Evolutionary conservation across 2,797 vertebrate genomes (phyloP), one percentile per base, ranked within the genome.

Genomic region (Alosa sapidissima): DNA sequence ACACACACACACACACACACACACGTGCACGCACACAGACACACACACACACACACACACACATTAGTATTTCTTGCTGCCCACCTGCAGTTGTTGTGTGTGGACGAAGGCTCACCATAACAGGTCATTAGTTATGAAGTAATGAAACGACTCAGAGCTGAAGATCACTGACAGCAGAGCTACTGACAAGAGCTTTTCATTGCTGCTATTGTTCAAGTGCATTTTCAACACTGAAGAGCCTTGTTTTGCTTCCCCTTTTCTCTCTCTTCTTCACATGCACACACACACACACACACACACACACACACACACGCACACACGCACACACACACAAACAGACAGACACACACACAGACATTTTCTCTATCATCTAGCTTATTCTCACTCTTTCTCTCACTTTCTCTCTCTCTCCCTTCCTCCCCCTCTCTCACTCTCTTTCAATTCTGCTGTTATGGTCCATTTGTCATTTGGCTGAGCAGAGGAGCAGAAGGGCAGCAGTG

Each of bases 381-480:
- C 82, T 85, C 65, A 33, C 51, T 49, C 51, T 78, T 48, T 62
- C 58, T 19, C 81, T 81, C 24, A 36, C 13, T 68, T 33, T 60
- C n/a, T 81, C 24, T n/a, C 6, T 36, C 24, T 58, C 65, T 19
- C 21, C 45, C 11, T 54, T 58, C 72, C 68, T 48, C 85, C 28
- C 52, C 52, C 84, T 83, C 49, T 21, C 75, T 82, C 72, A 81
- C 82, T 83, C 51, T 10, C 10, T 28, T 82, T 62, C 84, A 85
- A 82, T 75, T 47, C 28, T 87, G 49, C 65, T 83, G 51, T 84
- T 86, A 82, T 52, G 28, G 85, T 83, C 81, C 82, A 86, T 88
- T 90, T 89, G 81, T 88, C 83, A 84, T 81, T n/a, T 68, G 65
- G 82, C 72, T 82, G 68, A 86, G 55, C 85, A 87, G 48, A 85